Evolutionary conservation across 2,888 invertebrate species (phyloP).

Genomic region (Drosophila percnosoma): DNA sequence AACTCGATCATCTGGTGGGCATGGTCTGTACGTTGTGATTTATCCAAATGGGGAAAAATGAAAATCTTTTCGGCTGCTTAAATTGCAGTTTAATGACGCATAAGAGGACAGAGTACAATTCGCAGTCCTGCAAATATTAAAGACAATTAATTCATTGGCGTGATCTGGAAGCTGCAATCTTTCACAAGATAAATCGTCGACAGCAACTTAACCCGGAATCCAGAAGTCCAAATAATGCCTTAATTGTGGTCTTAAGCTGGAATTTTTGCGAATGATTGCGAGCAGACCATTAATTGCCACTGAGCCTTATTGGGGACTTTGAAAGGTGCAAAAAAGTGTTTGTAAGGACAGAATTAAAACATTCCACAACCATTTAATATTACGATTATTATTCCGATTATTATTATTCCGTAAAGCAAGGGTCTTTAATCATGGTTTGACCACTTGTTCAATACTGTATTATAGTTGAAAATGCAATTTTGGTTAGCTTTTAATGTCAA

Average conservation of each 20-base stretch:
- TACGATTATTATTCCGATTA: not conserved
- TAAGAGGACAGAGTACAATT: conserved; percentile 1
- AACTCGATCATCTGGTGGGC: conserved; percentile 4
- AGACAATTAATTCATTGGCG: conserved; percentile 59
- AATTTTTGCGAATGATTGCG: not conserved
- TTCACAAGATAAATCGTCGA: not conserved
- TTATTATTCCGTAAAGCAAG: not conserved
- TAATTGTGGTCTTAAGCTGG: not conserved
- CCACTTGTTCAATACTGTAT: not conserved
- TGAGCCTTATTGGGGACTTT: not conserved
- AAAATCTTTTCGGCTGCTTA: conserved; percentile 39
- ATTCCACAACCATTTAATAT: not conserved
- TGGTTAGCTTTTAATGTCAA: not conserved
- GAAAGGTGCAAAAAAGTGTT: not conserved
- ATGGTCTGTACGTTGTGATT: conserved; percentile 50
- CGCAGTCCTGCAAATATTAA: conserved; percentile 25
- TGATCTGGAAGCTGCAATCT: not conserved
- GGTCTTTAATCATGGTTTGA: not conserved
- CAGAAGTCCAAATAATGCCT: not conserved
- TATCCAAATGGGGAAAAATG: conserved; percentile 34
- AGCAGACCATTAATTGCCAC: not conserved
- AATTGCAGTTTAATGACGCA: conserved; percentile 62
- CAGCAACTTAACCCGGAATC: not conserved
- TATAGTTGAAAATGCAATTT: not conserved
- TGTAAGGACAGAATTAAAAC: not conserved